These are phyloP conservation scores for Nycteola revayana DNA, from an alignment of 2,888 invertebrate genomes.

Conservation along the genomic window DNA sequence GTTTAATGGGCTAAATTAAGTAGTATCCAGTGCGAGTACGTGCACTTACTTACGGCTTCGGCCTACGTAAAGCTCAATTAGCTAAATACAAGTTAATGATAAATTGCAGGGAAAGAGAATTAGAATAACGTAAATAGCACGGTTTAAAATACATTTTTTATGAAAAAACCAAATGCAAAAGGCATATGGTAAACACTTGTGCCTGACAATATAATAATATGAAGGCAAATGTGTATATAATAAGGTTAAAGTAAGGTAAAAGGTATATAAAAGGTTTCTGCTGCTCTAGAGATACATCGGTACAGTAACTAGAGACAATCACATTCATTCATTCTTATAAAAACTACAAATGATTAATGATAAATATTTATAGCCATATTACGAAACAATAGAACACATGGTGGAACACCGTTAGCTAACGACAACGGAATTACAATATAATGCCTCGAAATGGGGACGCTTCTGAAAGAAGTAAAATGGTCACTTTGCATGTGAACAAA, in stretches of 20 bases:
- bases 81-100: conserved; percentile 21
- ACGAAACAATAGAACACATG: conserved; percentile 57
- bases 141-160: too few species aligned
- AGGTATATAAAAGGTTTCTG: too few species aligned
- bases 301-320: too few species aligned
- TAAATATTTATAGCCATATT: too few species aligned
- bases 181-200: too few species aligned
- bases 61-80: conserved; percentile 27
- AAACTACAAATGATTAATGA: too few species aligned
- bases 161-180: too few species aligned
- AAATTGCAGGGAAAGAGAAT: conserved; percentile 26
- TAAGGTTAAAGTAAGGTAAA: too few species aligned
- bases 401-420: conserved; percentile 44
- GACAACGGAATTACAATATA: conserved; percentile 39
- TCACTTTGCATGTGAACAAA: conserved; percentile 48
- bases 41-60: conserved; percentile 38
- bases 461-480: conserved; percentile 53
- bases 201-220: too few species aligned
- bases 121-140: conserved; percentile 33
- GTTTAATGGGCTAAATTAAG: conserved; percentile 42
- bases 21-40: conserved; percentile 40
- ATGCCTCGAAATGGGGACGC: conserved; percentile 15
- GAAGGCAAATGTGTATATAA: too few species aligned
- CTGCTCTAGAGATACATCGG: too few species aligned
- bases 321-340: too few species aligned